Evolutionary conservation across 2,797 vertebrate genomes (phyloP).

Genomic region (Synaphobranchus kaupii): DNA sequence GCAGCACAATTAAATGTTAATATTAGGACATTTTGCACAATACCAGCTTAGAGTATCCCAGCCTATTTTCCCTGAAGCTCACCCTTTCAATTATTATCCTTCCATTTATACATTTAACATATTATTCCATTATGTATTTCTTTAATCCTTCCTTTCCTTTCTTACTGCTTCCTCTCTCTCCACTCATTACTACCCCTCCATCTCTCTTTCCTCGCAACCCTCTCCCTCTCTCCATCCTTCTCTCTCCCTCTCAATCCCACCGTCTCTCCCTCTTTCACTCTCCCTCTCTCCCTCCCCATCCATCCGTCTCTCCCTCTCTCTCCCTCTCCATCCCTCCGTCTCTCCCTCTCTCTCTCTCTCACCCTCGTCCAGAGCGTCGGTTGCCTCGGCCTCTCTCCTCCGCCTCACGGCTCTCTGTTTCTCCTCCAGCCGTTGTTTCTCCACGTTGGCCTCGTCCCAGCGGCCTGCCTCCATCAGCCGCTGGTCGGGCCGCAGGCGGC

Average conservation of each 20-base stretch:
- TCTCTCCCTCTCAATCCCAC: not conserved
- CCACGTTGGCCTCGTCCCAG: slow-evolving; percentile 94
- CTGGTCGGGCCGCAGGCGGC: slow-evolving; percentile 90
- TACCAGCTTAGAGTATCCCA: not conserved
- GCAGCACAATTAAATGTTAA: not conserved
- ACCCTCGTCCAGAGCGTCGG: slow-evolving; percentile 85
- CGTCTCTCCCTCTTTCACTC: not conserved
- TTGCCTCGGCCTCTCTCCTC: slow-evolving; percentile 85
- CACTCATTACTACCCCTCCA: too few species aligned
- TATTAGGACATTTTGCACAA: not conserved
- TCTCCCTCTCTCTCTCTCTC: slow-evolving; percentile 39
- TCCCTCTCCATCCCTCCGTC: not conserved
- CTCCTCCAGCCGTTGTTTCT: slow-evolving; percentile 95
- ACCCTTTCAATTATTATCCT: not conserved
- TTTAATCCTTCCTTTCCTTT: not conserved
- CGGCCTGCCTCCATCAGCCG: slow-evolving; percentile 93
- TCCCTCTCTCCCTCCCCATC: not conserved
- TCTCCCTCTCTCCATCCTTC: too few species aligned
- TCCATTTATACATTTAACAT: not conserved
- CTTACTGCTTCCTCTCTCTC: too few species aligned
- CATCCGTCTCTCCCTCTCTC: not conserved
- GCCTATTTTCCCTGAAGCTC: not conserved
- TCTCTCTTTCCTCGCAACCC: too few species aligned
- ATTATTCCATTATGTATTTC: not conserved
- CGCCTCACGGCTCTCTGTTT: slow-evolving; percentile 88